Evolutionary conservation across 1,140 invertebrate genomes (phyloP).

Genomic region (Polyergus mexicanus): DNA sequence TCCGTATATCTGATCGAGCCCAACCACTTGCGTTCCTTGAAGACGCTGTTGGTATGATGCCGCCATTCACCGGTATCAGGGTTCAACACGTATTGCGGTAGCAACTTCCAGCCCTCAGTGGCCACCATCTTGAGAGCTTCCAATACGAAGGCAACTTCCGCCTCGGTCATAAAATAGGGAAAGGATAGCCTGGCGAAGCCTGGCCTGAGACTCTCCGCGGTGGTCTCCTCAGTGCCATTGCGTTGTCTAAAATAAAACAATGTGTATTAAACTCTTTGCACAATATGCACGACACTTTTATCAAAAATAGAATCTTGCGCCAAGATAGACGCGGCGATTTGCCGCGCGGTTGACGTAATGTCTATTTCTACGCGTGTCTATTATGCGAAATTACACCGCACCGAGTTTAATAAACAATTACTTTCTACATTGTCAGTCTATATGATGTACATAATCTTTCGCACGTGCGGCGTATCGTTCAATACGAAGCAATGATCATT

Average conservation of each 20-base stretch:
- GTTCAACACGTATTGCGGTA: constrained; percentile 95
- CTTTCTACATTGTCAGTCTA: not conserved
- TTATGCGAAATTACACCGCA: constrained; percentile 27
- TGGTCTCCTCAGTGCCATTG: constrained; percentile 78
- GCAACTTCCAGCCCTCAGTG: constrained; percentile 95
- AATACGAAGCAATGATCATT: not conserved
- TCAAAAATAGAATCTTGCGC: constrained; percentile 5
- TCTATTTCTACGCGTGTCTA: constrained; percentile 2
- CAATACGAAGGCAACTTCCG: constrained; percentile 93
- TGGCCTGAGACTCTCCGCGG: constrained; percentile 92
- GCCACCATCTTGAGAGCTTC: constrained; percentile 95
- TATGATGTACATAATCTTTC: not conserved
- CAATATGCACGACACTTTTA: not conserved
- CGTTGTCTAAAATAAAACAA: constrained; percentile 69
- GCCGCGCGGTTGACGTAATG: not conserved
- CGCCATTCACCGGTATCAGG: constrained; percentile 96
- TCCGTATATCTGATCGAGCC: constrained; percentile 92
- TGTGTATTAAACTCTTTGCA: not conserved
- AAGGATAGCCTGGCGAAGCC: constrained; percentile 95
- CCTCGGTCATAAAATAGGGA: constrained; percentile 94
- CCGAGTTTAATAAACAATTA: not conserved
- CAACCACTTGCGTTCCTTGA: constrained; percentile 94
- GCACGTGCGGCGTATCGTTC: not conserved
- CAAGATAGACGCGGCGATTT: not conserved
- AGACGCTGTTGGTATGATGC: constrained; percentile 92